Evolutionary conservation across 2,888 invertebrate genomes (phyloP).

Genomic region (Digitonthophagus gazella): DNA sequence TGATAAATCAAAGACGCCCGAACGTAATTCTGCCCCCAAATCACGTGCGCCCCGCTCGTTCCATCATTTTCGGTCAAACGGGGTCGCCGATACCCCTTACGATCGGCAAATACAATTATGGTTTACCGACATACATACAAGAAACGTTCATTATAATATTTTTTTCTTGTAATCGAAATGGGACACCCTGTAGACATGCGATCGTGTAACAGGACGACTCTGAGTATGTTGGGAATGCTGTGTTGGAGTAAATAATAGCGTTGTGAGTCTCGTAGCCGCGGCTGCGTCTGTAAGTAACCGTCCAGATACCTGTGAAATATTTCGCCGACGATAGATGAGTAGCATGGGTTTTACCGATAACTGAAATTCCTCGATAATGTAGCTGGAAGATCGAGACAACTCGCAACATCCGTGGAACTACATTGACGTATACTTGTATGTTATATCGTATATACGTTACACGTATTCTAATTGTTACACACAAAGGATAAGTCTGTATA

Average conservation of each 20-base stretch:
- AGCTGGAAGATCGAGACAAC: conserved; percentile 1
- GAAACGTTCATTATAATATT: neutral
- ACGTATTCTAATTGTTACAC: conserved; percentile 10
- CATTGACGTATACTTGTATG: neutral
- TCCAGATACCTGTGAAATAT: conserved; percentile 29
- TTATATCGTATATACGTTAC: neutral
- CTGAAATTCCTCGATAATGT: conserved; percentile 13
- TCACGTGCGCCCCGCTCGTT: neutral
- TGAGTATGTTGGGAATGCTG: conserved; percentile 9
- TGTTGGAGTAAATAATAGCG: conserved; percentile 12
- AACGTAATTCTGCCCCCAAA: neutral
- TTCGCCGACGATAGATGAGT: conserved; percentile 30
- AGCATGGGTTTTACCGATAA: conserved; percentile 22
- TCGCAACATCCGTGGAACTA: neutral
- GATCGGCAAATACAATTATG: conserved; percentile 6
- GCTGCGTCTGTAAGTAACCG: conserved; percentile 4
- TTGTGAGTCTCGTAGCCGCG: conserved; percentile 5
- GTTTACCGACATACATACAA: neutral
- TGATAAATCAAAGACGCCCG: conserved; percentile 9
- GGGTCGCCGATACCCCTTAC: neutral
- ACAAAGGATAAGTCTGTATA: neutral
- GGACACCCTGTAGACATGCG: neutral
- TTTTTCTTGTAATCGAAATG: too few species aligned
- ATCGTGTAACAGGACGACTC: conserved; percentile 2
- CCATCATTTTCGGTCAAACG: neutral